Evolutionary conservation across 2,797 vertebrate genomes (phyloP).

Genomic region (Pteronotus mesoamericanus): DNA sequence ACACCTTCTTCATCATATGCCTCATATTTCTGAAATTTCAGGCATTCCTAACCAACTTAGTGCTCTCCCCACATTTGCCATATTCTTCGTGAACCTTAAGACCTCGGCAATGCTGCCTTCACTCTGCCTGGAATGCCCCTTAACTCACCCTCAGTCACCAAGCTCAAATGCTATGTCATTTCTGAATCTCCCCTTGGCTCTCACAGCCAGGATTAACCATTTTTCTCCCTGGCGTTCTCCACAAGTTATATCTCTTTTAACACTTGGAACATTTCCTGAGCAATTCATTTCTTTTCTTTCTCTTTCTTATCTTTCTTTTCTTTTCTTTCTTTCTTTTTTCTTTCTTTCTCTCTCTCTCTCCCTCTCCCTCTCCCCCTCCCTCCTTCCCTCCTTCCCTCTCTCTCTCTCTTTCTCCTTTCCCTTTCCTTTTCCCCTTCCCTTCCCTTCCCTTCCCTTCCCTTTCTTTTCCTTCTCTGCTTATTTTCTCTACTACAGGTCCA

Average conservation of each 20-base stretch:
- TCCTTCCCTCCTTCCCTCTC: no score
- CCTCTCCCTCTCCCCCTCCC: no score
- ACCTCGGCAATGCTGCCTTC: not conserved
- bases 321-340: no score
- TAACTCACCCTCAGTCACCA: not conserved
- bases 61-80: accelerated
- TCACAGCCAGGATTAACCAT: not conserved
- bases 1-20: not conserved
- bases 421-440: no score
- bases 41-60: not conserved
- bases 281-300: not conserved
- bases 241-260: not conserved
- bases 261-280: not conserved
- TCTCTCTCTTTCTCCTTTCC: no score
- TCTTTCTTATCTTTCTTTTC: no score
- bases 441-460: no score
- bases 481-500: not conserved
- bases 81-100: not conserved
- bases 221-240: not conserved
- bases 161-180: not conserved
- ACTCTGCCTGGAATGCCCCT: not conserved
- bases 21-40: not conserved
- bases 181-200: not conserved
- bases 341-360: no score
- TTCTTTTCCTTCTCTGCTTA: no score